Evolutionary conservation across 2,797 vertebrate genomes (phyloP), one percentile per base, ranked within the genome.

Genomic region (Heterohyrax brucei): DNA sequence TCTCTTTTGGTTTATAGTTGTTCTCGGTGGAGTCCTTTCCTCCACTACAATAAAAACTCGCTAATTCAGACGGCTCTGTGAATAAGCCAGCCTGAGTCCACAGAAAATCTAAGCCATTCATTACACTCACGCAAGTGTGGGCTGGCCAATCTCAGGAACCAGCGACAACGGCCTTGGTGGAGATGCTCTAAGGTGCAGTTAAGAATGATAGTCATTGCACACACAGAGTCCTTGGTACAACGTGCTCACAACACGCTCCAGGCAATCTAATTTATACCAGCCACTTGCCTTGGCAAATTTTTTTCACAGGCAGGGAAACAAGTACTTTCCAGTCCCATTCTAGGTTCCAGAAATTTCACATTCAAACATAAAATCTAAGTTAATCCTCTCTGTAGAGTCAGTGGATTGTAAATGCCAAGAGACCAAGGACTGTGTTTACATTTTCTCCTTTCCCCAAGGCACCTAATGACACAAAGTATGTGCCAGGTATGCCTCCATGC

Each of bases 361-460:
- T 22, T 62, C 39, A 79, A 59, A 84, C 10, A 12, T 7, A 30
- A 82, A 90, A 44, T 70, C 89, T 70, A 46, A 77, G 61, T 46
- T 50, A 79, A n/a, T 33, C 53, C 62, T 19, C 39, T 64, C 56
- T 64, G 48, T 21, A 33, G 16, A 48, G 77, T 33, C 10, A 9
- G 14, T 30, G 33, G 12, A 18, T 22, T 24, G 28, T 26, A 78
- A 92, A 18, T 7, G 59, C 75, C 39, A 44, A 0, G 0, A 88
- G 56, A 26, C 5, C 44, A 94, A n/a, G 14, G 22, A 22, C 26
- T 46, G 5, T n/a, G 56, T 78, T 50, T 44, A 48, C 10, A n/a
- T 84, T 75, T 62, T 91, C 22, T 61, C 72, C 10, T 64, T 84
- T 95, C 82, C 46, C 80, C 70, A n/a, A 62, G 66, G 46, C 13